Evolutionary conservation across 2,113 vertebrate genomes (phyloP).

Genomic region (Rhinoptilus africanus): DNA sequence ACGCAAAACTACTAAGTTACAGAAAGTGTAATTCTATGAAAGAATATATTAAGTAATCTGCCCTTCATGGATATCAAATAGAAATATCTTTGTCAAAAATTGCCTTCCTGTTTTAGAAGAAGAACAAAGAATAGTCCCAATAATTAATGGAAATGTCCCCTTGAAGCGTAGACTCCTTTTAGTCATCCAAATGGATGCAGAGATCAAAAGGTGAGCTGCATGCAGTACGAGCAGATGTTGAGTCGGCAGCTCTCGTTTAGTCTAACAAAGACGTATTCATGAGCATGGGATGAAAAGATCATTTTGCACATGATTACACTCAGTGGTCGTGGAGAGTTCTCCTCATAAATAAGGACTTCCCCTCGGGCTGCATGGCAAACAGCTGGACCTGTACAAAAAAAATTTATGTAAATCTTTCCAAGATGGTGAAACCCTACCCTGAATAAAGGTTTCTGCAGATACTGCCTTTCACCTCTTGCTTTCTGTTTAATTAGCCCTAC

Average conservation of each 20-base stretch:
- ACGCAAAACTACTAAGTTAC: not conserved
- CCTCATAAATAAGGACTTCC: not conserved
- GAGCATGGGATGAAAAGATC: slow-evolving; percentile 19
- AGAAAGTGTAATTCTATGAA: slow-evolving; percentile 1
- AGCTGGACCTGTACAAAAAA: slow-evolving; percentile 7
- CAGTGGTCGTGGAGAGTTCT: not conserved
- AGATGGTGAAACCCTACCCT: not conserved
- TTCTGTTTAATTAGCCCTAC: not conserved
- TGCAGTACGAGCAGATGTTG: not conserved
- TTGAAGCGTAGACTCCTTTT: slow-evolving; percentile 6
- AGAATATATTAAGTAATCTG: not conserved
- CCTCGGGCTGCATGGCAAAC: not conserved
- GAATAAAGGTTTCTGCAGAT: not conserved
- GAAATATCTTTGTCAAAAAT: not conserved
- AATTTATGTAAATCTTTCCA: not conserved
- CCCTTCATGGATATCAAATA: not conserved
- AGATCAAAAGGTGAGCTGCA: slow-evolving; percentile 60
- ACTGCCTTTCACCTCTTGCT: not conserved
- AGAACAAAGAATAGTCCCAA: not conserved
- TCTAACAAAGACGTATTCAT: slow-evolving; percentile 24
- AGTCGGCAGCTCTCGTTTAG: not conserved
- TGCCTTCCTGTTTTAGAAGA: not conserved
- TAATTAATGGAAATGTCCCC: not conserved
- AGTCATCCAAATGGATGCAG: not conserved
- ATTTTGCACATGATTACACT: slow-evolving; percentile 12